Evolutionary conservation across 2,888 invertebrate species (phyloP).

Genomic region (Neocrepidodera transversa): DNA sequence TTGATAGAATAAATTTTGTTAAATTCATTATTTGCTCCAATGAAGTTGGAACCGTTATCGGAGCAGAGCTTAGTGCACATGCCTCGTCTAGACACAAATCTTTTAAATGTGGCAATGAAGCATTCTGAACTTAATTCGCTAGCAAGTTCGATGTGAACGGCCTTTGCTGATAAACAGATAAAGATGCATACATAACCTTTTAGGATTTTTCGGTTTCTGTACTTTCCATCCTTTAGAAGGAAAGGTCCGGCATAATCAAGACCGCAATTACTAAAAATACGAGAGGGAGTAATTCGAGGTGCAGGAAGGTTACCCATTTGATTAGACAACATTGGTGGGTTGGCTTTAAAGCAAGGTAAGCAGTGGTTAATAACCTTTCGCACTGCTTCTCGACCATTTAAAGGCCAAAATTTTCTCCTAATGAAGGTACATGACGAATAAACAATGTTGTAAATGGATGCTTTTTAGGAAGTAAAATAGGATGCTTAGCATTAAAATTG

Average conservation of each 20-base stretch:
- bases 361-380: conserved; percentile 26
- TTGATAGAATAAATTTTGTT: background rate
- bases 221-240: conserved; percentile 33
- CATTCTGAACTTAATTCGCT: conserved; percentile 10
- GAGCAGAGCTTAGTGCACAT: conserved; percentile 13
- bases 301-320: conserved; percentile 48
- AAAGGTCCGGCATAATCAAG: conserved; percentile 42
- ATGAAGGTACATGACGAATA: conserved; percentile 27
- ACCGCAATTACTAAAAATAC: conserved; percentile 33
- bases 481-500: conserved; percentile 13
- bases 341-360: conserved; percentile 32
- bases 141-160: conserved; percentile 26
- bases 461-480: conserved; percentile 7
- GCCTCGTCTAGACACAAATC: conserved; percentile 19
- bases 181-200: conserved; percentile 41
- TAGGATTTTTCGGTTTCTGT: conserved; percentile 27
- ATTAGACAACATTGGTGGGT: conserved; percentile 28
- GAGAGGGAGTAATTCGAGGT: conserved; percentile 19
- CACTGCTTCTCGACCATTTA: conserved; percentile 23
- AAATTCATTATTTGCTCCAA: background rate
- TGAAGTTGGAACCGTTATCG: conserved; percentile 15
- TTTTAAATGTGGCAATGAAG: conserved; percentile 11
- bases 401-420: conserved; percentile 34
- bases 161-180: background rate
- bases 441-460: conserved; percentile 28